phyloP scores from a whole-genome alignment of 2,888 invertebrate genomes.

The Tachina lurida region DNA sequence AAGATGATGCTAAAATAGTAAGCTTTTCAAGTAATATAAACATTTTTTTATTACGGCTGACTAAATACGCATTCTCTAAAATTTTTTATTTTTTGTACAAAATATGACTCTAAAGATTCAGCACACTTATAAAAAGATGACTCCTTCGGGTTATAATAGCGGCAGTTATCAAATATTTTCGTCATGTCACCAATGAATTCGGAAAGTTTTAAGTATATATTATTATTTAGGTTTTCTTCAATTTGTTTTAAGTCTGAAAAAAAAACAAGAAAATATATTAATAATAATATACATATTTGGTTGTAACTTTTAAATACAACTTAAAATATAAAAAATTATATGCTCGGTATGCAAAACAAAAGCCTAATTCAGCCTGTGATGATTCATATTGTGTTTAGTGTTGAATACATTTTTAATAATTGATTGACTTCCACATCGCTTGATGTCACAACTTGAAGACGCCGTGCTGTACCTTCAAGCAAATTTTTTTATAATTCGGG shows the following conservation, averaged over 20 bases:
- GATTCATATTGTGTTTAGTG: no score
- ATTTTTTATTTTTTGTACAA: constrained; percentile 96
- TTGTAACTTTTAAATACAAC: not conserved
- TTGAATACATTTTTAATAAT: no score
- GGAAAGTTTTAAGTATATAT: constrained; percentile 92
- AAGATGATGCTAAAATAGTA: no score
- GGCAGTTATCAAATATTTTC: constrained; percentile 99
- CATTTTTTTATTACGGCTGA: constrained; percentile 69
- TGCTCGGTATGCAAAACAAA: no score
- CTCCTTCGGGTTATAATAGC: constrained; percentile 97
- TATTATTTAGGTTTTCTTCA: constrained; percentile 92
- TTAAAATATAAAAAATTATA: not conserved
- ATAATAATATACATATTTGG: not conserved
- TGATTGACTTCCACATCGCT: no score
- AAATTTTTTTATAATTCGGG: no score
- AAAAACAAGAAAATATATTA: constrained; percentile 47
- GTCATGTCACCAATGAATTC: constrained; percentile 99
- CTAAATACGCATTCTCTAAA: constrained; percentile 91
- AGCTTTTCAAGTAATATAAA: not conserved
- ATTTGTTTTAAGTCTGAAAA: constrained; percentile 95
- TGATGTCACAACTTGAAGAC: no score
- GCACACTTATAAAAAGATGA: constrained; percentile 98
- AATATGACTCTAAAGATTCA: constrained; percentile 96
- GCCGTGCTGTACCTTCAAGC: no score
- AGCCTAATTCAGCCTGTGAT: no score